Evolutionary conservation across 2,113 vertebrate genomes (phyloP), one percentile per base, ranked within the genome.

Genomic region (Catharus fuscescens): DNA sequence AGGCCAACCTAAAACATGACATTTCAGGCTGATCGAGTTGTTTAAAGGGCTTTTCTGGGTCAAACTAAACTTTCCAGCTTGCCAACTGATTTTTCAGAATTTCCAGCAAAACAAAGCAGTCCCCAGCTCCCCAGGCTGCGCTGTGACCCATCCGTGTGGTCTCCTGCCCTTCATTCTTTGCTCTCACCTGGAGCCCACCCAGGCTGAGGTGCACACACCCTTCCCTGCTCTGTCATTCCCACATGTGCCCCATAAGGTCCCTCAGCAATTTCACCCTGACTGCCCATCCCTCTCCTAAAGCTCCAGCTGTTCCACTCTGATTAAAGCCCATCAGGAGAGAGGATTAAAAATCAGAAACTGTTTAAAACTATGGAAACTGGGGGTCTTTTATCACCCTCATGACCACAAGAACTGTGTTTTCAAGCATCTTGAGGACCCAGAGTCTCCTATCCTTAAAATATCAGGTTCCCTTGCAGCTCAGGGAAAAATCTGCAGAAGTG

Each of bases 21-120:
- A 88, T 95, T 94, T 86, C 38, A 38, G 94, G 56, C 91, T 92
- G 94, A 90, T 53, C 31, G 92, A 62, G 72, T 76, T 66, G 64
- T 91, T 91, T 80, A 66, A 95, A 95, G 86, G 77, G 47, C 87
- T 94, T 34, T 17, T 70, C 86, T 90, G 88, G 95, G 92, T 95
- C 96, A 96, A 90, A 80, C 83, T 44, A 83, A 95, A 82, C 96
- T 93, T 92, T 86, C 34, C 71, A 38, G 64, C 80, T 78, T 59
- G 85, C 95, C 96, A 92, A 80, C 66, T 90, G 36, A 42, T 93
- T 92, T 85, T 88, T 86, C 95, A 97, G 86, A 83, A 80, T 96
- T 96, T 94, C 88, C 96, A 97, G 64, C 72, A 78, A 90, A 93
- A 90, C 90, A 89, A 78, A 90, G 80, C 10, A 1, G 42, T 78